These are phyloP conservation scores for Recurvirostra avosetta DNA, from an alignment of 2,113 vertebrate genomes.

Conservation along the genomic window DNA sequence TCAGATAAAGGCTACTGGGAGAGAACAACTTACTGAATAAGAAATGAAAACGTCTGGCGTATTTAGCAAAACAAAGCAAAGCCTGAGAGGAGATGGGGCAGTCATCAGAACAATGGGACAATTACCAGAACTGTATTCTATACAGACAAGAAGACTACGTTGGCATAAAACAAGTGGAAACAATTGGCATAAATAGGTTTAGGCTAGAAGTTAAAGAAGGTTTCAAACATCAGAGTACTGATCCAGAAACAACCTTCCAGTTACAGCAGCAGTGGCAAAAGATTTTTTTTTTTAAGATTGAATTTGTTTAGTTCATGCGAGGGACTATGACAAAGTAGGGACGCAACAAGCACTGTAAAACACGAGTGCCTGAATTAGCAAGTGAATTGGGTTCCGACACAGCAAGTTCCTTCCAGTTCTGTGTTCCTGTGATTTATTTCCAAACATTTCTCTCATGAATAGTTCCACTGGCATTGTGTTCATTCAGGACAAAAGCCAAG, in stretches of 20 bases:
- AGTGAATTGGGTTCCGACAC: neutral
- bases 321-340: neutral
- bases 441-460: slow-evolving; percentile 14
- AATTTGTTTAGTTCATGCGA: neutral
- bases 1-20: neutral
- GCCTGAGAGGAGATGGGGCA: neutral
- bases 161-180: neutral
- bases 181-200: neutral
- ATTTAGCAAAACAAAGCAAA: neutral
- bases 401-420: neutral
- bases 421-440: slow-evolving; percentile 21
- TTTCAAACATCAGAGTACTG: neutral
- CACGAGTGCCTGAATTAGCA: slow-evolving; percentile 1
- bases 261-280: neutral
- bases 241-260: neutral
- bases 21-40: neutral
- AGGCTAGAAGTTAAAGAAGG: neutral
- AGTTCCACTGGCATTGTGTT: slow-evolving; percentile 27
- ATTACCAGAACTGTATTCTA: neutral
- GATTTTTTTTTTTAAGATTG: neutral
- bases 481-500: slow-evolving; percentile 42
- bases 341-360: neutral
- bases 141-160: neutral
- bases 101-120: neutral
- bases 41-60: neutral